phyloP scores from a whole-genome alignment of 2,797 vertebrate species.

The Semaprochilodus insignis region DNA sequence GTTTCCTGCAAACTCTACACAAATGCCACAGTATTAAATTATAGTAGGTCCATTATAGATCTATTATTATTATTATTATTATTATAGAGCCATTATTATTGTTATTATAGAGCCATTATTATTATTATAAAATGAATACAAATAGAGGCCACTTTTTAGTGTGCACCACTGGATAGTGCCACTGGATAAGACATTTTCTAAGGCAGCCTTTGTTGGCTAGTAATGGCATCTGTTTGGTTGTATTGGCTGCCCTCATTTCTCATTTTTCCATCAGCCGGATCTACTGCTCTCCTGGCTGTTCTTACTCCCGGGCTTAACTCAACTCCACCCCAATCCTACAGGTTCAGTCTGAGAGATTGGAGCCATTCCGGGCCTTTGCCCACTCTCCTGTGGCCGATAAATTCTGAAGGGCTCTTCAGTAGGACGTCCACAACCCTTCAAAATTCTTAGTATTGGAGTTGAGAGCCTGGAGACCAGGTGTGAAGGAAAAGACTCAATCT shows the following conservation, averaged over 20 bases:
- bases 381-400: conserved; percentile 45
- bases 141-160: background rate
- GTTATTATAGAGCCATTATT: too few species aligned
- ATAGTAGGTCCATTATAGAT: too few species aligned
- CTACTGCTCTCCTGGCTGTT: background rate
- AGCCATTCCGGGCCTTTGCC: conserved; percentile 26
- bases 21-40: too few species aligned
- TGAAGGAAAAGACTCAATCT: conserved; percentile 50
- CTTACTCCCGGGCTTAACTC: background rate
- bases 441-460: conserved; percentile 46
- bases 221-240: background rate
- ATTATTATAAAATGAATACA: too few species aligned
- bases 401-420: conserved; percentile 35
- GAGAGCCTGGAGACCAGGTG: conserved; percentile 50
- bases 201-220: background rate
- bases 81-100: too few species aligned
- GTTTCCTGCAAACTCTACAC: too few species aligned
- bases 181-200: background rate
- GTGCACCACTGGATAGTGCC: background rate
- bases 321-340: background rate
- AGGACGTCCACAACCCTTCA: conserved; percentile 36
- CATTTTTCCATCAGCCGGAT: background rate
- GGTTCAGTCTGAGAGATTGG: conserved; percentile 2
- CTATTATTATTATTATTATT: too few species aligned
- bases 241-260: background rate